These are phyloP conservation scores for Drosophila ficusphila DNA, from an alignment of 1,140 invertebrate genomes.

Conservation along the genomic window DNA sequence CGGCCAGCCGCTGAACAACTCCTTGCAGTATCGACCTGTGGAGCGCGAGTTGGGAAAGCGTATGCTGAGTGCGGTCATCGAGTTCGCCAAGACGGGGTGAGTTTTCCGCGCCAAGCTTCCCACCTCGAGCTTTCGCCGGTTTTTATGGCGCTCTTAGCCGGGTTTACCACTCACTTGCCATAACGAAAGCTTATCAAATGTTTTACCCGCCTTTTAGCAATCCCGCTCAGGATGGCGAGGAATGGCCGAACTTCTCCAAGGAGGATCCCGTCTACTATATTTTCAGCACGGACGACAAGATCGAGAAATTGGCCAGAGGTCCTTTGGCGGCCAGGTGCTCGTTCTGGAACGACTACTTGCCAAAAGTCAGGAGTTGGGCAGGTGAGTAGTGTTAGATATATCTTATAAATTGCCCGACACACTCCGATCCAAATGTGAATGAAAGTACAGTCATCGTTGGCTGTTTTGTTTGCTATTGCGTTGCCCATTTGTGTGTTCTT, in stretches of 20 bases:
- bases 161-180: background rate
- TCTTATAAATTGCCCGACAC: background rate
- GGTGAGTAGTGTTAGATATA: constrained; percentile 84
- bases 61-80: constrained; percentile 94
- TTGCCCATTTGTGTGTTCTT: constrained; percentile 15
- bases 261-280: constrained; percentile 94
- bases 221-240: constrained; percentile 91
- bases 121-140: background rate
- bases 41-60: constrained; percentile 93
- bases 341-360: constrained; percentile 98
- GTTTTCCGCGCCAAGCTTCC: constrained; percentile 62
- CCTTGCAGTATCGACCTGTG: constrained; percentile 91
- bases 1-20: constrained; percentile 94
- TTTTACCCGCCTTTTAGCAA: constrained; percentile 86
- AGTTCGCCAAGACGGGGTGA: constrained; percentile 95
- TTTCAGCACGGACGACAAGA: constrained; percentile 90
- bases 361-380: constrained; percentile 90
- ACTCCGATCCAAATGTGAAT: constrained; percentile 20
- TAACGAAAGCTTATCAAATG: constrained; percentile 23
- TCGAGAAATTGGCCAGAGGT: constrained; percentile 88
- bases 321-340: constrained; percentile 94
- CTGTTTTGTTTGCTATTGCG: constrained; percentile 6
- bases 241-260: constrained; percentile 95
- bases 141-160: constrained; percentile 31
- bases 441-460: constrained; percentile 38